phyloP scores from a whole-genome alignment of 2,113 vertebrate genomes.

The Forbesichthys papilliferus region DNA sequence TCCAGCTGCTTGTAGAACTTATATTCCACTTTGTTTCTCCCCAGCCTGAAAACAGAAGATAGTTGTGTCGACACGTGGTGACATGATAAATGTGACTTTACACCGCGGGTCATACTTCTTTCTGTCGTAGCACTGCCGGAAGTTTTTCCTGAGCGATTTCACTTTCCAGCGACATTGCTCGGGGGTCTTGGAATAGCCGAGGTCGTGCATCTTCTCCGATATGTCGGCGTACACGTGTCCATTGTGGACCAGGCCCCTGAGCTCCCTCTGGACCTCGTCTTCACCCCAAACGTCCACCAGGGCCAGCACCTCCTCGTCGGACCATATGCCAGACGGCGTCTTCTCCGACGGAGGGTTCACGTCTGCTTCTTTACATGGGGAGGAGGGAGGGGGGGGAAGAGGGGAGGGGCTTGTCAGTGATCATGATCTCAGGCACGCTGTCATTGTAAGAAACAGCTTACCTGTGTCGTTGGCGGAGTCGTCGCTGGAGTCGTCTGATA shows the following conservation, averaged over 20 bases:
- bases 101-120: constrained; percentile 58
- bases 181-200: constrained; percentile 52
- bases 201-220: constrained; percentile 51
- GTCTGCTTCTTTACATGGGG: constrained; percentile 29
- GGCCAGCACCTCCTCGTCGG: constrained; percentile 61
- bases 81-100: neutral
- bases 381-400: neutral
- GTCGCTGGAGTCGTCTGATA: constrained; percentile 63
- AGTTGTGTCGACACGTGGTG: neutral
- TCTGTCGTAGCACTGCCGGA: constrained; percentile 62
- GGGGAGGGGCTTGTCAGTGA: neutral
- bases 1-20: constrained; percentile 69
- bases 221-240: constrained; percentile 67
- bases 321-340: constrained; percentile 45
- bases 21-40: constrained; percentile 54
- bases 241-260: constrained; percentile 61
- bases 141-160: constrained; percentile 66
- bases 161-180: constrained; percentile 75
- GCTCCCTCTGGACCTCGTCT: constrained; percentile 58
- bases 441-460: constrained; percentile 10
- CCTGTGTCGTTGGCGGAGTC: constrained; percentile 57
- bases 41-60: constrained; percentile 39
- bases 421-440: neutral
- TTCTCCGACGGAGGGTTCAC: constrained; percentile 26
- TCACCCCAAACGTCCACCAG: constrained; percentile 72